A percentile compares a stretch with the other conserved stretches of the same genome.
These are phyloP conservation scores for Zoanthus sansibaricus DNA, from an alignment of 92 coral and sea anemone species.

Conservation along the genomic window DNA sequence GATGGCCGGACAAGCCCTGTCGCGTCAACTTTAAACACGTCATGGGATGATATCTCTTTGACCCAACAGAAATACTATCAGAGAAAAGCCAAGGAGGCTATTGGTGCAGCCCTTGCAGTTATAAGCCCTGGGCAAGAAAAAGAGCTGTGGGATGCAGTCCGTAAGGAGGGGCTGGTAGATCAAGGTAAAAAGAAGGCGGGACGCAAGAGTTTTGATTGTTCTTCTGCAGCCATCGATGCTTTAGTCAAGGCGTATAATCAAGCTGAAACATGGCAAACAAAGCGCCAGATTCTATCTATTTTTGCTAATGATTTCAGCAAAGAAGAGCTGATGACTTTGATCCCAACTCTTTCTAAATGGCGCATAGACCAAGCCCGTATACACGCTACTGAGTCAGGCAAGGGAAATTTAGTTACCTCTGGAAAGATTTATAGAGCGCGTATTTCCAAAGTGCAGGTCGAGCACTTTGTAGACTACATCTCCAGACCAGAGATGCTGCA, in stretches of 20 bases:
- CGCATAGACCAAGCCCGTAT: constrained; percentile 68
- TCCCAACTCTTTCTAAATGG: constrained; percentile 68
- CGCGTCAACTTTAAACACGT: constrained; percentile 58
- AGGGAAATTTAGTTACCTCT: constrained; percentile 46
- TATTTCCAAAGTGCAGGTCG: constrained; percentile 15
- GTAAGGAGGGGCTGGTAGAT: no score
- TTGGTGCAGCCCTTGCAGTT: constrained; percentile 54
- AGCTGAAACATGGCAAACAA: constrained; percentile 63
- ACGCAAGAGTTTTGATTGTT: constrained; percentile 54
- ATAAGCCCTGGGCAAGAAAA: constrained; percentile 70
- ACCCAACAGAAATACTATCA: constrained; percentile 33
- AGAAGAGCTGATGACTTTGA: constrained; percentile 54
- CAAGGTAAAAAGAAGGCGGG: constrained; percentile 50
- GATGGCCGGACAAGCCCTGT: constrained; percentile 61
- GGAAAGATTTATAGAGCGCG: not conserved
- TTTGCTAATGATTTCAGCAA: constrained; percentile 76
- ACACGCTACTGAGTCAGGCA: constrained; percentile 49
- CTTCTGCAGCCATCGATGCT: constrained; percentile 54
- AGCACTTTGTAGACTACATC: constrained; percentile 62
- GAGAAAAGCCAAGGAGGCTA: constrained; percentile 59
- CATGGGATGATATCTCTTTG: constrained; percentile 57
- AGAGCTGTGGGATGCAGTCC: constrained; percentile 64
- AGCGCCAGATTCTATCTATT: constrained; percentile 63
- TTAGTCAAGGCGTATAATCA: constrained; percentile 60
- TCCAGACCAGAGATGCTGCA: constrained; percentile 64